Base-by-base conservation (phyloP, 2,797 vertebrate genomes). In the Sphenopsis melanotis region DNA sequence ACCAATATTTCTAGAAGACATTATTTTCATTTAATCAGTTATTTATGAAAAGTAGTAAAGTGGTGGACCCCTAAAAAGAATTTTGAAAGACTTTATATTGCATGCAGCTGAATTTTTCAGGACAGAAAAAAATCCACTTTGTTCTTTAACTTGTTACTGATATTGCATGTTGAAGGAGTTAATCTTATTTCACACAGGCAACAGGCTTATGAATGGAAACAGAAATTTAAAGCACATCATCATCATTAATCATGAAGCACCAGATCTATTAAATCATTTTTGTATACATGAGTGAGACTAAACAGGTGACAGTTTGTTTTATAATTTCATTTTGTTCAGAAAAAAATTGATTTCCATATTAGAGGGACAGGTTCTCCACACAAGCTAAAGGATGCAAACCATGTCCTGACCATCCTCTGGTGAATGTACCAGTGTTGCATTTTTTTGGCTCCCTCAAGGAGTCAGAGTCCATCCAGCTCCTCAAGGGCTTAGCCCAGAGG, bases 21-120 rank as follows among this genome's bases (percentile, higher is more conserved):
- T 56, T 78, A 52, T 76, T 94, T 56, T 52, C 22, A 72, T 93
- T 92, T 90, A 44, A 74, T 66, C 20, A 82, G 65, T n/a, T 42
- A 61, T 72, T 92, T 95, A 61, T 84, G 55, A 96, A 92, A 94
- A 63, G 47, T 64, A 96, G 75, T 83, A 49, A 90, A 75, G 9
- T 44, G 50, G 6, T 81, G 44, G 87, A 93, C 10, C 24, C 71
- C 47, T 32, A 84, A 91, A 96, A 49, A 59, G 4, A 23, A 39
- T 10, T 64, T 60, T 57, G 4, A n/a, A 87, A 75, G 13, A 88
- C 44, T 77, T 66, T 65, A 34, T 59, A 70, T 27, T 39, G 7
- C 11, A 4, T 68, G 29, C 15, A 80, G 29, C 11, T 55, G 2
- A 41, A 42, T 81, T 74, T 89, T 93, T 84, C 71, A 79, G 56